phyloP scores from a whole-genome alignment of 1,140 invertebrate genomes.

The Chionoecetes opilio region DNA sequence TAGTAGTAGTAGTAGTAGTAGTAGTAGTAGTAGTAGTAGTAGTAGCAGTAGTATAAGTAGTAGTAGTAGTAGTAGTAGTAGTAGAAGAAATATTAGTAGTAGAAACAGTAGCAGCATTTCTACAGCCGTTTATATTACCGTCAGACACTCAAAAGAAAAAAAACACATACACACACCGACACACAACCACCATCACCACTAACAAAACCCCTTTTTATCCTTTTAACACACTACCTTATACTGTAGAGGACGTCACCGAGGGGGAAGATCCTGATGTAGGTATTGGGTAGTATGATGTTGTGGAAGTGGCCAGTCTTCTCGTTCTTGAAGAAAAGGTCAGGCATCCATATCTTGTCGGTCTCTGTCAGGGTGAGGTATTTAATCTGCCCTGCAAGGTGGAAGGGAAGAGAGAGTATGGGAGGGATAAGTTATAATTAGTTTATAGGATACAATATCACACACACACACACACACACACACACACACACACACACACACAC shows the following conservation, averaged over 20 bases:
- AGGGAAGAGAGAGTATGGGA: background rate
- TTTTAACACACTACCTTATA: constrained; percentile 88
- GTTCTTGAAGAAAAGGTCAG: constrained; percentile 97
- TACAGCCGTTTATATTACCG: too few relatives aligned
- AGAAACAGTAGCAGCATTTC: too few relatives aligned
- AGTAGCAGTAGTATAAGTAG: background rate
- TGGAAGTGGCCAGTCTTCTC: constrained; percentile 99
- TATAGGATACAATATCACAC: too few relatives aligned
- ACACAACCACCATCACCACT: too few relatives aligned
- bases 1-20: constrained; percentile 24
- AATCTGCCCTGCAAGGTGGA: constrained; percentile 88
- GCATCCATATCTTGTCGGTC: constrained; percentile 97
- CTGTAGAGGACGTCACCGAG: constrained; percentile 97
- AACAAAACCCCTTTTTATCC: too few relatives aligned
- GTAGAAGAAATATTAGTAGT: background rate
- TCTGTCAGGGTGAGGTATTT: constrained; percentile 96
- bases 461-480: too few relatives aligned
- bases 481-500: too few relatives aligned
- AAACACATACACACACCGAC: too few relatives aligned
- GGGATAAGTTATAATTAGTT: too few relatives aligned
- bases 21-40: constrained; percentile 23
- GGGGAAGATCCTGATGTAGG: constrained; percentile 97
- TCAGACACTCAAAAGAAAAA: too few relatives aligned
- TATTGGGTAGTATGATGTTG: constrained; percentile 98
- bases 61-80: constrained; percentile 24